phyloP scores from a whole-genome alignment of 2,113 vertebrate species.

The Gadus chalcogrammus region DNA sequence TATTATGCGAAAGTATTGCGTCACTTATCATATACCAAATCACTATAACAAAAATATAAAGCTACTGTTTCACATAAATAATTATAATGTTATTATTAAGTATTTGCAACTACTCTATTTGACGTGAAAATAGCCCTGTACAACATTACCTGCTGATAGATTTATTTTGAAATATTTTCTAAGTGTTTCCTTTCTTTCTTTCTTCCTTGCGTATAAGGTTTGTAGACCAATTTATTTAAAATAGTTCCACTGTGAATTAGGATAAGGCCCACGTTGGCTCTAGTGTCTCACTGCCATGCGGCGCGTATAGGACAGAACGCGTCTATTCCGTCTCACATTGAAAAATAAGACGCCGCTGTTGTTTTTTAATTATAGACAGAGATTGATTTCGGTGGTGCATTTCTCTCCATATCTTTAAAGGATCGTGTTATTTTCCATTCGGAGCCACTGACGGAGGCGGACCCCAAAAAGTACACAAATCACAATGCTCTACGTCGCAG shows the following conservation, averaged over 20 bases:
- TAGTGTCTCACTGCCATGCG: not conserved
- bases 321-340: not conserved
- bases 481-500: slow-evolving; percentile 55
- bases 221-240: too few relatives aligned
- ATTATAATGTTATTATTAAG: too few relatives aligned
- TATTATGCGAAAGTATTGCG: too few relatives aligned
- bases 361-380: not conserved
- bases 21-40: too few relatives aligned
- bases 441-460: slow-evolving; percentile 52
- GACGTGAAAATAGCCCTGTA: not conserved
- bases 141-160: not conserved
- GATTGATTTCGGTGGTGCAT: slow-evolving; percentile 18
- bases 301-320: not conserved
- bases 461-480: slow-evolving; percentile 61
- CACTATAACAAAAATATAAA: not conserved
- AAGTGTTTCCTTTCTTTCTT: not conserved
- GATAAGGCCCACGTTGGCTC: too few relatives aligned
- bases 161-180: not conserved
- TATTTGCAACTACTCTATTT: not conserved
- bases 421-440: not conserved
- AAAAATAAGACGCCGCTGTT: not conserved
- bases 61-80: too few relatives aligned
- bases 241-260: too few relatives aligned
- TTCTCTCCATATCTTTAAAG: slow-evolving; percentile 25
- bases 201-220: not conserved